Base-by-base conservation (phyloP, 1,140 invertebrate species). In the Phymastichus coffea region DNA sequence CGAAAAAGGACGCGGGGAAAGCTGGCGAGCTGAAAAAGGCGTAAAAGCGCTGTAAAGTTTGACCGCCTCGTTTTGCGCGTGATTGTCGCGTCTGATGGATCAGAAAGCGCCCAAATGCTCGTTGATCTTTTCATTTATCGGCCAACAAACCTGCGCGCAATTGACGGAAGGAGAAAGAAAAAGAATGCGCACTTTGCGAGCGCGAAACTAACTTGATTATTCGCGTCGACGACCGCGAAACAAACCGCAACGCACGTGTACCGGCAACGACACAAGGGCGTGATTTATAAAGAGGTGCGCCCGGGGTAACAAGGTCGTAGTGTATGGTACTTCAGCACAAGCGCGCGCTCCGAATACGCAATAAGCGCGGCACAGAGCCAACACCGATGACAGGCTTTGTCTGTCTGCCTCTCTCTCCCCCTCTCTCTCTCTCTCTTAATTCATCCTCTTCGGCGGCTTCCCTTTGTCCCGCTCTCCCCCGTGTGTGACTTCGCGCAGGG, bases 341-440 rank as follows among this genome's bases (percentile, higher is more conserved):
- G 2, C 14, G 41, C 41, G 25, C n/a, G 9, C 41, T 20, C 22
- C 38, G 66, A 70, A 70, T 72, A 69, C 66, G 63, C 65, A 70
- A 70, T 70, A 67, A 66, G 63, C 66, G 56, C 41, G 56, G 62
- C 53, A 61, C 38, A 52, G 41, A 61, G 48, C 62, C 54, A 65
- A 68, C 63, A 40, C 57, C 65, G 67, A 56, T 63, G 66, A 67
- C 64, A 66, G 57, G 59, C 58, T 26, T 65, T n/a, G n/a, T n/a
- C n/a, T n/a, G n/a, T n/a, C n/a, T n/a, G n/a, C n/a, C n/a, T n/a
- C n/a, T n/a, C n/a, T n/a, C 38, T 3, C 14, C 19, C 19, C 14
- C 38, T 6, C 20, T 14, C 41, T 44, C 25, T 44, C 20, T 44
- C 41, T 25, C 41, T n/a, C n/a, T n/a, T n/a, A n/a, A n/a, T n/a